phyloP scores from a whole-genome alignment of 2,888 invertebrate genomes.

The Gibbula magus region DNA sequence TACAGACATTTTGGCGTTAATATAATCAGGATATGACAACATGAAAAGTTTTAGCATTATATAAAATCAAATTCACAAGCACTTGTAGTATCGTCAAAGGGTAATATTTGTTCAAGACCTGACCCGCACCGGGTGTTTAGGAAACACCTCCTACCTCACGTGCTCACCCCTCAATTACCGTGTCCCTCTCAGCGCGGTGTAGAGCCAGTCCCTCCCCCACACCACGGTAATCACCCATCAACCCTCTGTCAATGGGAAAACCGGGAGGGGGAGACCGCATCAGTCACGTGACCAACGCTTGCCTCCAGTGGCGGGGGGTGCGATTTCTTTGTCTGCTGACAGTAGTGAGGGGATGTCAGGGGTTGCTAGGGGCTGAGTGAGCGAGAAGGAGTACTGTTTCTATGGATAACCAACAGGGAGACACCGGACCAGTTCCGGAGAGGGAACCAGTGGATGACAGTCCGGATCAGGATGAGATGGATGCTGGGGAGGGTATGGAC shows the following conservation, averaged over 20 bases:
- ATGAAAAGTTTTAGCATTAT: too few species aligned
- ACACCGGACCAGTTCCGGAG: not conserved
- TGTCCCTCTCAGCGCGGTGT: not conserved
- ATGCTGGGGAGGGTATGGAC: not conserved
- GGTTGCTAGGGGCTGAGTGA: not conserved
- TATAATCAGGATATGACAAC: too few species aligned
- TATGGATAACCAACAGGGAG: not conserved
- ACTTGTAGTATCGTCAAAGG: too few species aligned
- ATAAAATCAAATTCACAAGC: too few species aligned
- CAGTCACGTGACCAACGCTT: conserved; percentile 10
- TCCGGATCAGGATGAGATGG: not conserved
- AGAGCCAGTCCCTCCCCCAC: not conserved
- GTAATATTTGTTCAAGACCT: too few species aligned
- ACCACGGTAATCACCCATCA: not conserved
- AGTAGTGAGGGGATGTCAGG: not conserved
- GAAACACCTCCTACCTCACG: not conserved
- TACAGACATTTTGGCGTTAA: too few species aligned
- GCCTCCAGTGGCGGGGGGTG: not conserved
- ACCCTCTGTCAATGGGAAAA: not conserved
- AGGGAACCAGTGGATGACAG: not conserved
- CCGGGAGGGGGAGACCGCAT: not conserved
- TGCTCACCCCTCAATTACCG: not conserved
- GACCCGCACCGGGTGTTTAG: too few species aligned
- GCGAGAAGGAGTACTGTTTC: not conserved
- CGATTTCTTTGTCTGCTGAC: conserved; percentile 2